These are phyloP conservation scores for Phrynocephalus guinanensis DNA, from an alignment of 2,797 vertebrate genomes.

Conservation along the genomic window DNA sequence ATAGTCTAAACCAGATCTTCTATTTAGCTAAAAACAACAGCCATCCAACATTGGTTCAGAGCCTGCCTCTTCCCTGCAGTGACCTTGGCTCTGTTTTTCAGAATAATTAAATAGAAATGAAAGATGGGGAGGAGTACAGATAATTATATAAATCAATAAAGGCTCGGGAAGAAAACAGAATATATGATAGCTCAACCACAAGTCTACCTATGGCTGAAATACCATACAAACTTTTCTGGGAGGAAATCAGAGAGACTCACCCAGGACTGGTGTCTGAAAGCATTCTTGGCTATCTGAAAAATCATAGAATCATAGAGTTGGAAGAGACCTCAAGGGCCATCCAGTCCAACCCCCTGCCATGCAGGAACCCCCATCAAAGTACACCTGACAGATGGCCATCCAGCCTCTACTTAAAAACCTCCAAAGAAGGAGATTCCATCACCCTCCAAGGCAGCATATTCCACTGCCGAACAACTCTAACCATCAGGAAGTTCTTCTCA, in stretches of 20 bases:
- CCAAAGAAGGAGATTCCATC: too few relatives aligned
- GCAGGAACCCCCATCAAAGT: too few relatives aligned
- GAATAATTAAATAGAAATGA: slow-evolving; percentile 22
- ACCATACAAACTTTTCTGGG: not conserved
- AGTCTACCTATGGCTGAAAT: not conserved
- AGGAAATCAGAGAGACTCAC: not conserved
- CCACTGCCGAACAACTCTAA: too few relatives aligned
- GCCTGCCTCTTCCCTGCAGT: not conserved
- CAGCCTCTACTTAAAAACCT: too few relatives aligned
- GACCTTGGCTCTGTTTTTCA: slow-evolving; percentile 25
- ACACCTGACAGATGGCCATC: too few relatives aligned
- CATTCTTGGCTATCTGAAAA: too few relatives aligned
- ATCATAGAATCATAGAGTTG: too few relatives aligned
- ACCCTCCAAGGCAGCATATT: too few relatives aligned
- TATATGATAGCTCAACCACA: not conserved
- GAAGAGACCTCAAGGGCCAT: too few relatives aligned
- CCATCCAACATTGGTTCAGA: not conserved
- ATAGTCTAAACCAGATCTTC: not conserved
- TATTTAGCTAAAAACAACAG: slow-evolving; percentile 2
- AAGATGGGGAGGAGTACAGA: slow-evolving; percentile 2
- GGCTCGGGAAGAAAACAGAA: not conserved
- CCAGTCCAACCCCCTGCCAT: too few relatives aligned
- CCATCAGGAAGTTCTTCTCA: too few relatives aligned
- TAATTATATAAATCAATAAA: slow-evolving; percentile 25
- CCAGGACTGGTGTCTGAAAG: not conserved